Conservation (phyloP, 2,113 vertebrate genomes). For the Seriola dumerili region DNA sequence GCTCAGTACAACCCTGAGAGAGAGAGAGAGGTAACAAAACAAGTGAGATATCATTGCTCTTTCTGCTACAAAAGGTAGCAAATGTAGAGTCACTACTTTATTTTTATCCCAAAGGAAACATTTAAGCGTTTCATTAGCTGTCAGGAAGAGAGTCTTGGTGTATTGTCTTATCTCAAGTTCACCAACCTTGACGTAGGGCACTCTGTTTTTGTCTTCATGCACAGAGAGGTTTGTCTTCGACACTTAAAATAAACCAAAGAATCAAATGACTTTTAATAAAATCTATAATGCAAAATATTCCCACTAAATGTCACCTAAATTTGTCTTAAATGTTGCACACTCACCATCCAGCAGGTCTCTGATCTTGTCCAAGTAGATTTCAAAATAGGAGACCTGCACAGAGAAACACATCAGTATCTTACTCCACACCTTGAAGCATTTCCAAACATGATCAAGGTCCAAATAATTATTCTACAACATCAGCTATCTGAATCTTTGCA, state of each 20-base stretch:
- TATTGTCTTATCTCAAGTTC: too few species aligned
- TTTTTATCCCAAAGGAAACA: too few species aligned
- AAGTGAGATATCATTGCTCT: neutral
- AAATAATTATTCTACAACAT: too few species aligned
- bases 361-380: conserved; percentile 98
- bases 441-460: too few species aligned
- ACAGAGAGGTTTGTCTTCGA: conserved; percentile 97
- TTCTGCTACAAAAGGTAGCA: too few species aligned
- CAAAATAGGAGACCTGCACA: conserved; percentile 95
- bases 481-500: too few species aligned
- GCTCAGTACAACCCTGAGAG: conserved; percentile 93
- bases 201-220: conserved; percentile 98
- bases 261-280: too few species aligned
- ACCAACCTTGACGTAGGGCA: conserved; percentile 95
- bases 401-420: conserved; percentile 53
- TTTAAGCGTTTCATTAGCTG: too few species aligned
- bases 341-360: conserved; percentile 94
- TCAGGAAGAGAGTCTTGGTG: too few species aligned
- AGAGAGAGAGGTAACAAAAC: neutral
- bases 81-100: too few species aligned
- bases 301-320: too few species aligned
- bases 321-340: neutral
- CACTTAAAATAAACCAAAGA: conserved; percentile 81
- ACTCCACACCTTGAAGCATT: too few species aligned
- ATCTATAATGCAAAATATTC: neutral